Percentiles rank a stretch among this genome's conserved stretches.
phyloP scores from a whole-genome alignment of 2,113 vertebrate genomes.

The Dicerorhinus sumatrensis region DNA sequence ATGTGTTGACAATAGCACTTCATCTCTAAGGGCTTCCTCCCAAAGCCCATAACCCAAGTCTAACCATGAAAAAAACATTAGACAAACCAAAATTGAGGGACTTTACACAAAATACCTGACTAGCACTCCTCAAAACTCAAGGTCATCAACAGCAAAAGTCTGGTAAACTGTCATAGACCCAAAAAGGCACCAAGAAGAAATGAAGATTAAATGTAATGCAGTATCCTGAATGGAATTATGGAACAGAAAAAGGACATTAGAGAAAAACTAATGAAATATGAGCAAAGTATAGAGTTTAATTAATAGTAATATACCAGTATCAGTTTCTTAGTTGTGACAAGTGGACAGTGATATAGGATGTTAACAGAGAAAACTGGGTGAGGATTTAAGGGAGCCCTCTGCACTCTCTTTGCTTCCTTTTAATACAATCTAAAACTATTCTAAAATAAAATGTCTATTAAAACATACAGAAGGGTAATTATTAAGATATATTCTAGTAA shows the following conservation, averaged over 20 bases:
- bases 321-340: neutral
- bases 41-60: neutral
- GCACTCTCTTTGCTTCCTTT: neutral
- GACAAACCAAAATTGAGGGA: neutral
- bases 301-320: neutral
- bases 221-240: neutral
- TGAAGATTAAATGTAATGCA: neutral
- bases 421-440: neutral
- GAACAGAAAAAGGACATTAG: neutral
- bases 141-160: neutral
- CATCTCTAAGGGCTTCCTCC: neutral
- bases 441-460: neutral
- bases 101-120: neutral
- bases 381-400: neutral
- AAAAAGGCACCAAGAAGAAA: neutral
- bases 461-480: neutral
- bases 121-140: neutral
- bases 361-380: neutral
- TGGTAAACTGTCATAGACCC: slow-evolving; percentile 6
- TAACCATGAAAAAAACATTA: neutral
- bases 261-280: neutral
- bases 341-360: neutral
- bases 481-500: neutral
- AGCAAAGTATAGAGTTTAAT: neutral
- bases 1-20: neutral